Evolutionary conservation across 2,888 invertebrate species (phyloP).

Genomic region (Euplagia quadripunctaria): DNA sequence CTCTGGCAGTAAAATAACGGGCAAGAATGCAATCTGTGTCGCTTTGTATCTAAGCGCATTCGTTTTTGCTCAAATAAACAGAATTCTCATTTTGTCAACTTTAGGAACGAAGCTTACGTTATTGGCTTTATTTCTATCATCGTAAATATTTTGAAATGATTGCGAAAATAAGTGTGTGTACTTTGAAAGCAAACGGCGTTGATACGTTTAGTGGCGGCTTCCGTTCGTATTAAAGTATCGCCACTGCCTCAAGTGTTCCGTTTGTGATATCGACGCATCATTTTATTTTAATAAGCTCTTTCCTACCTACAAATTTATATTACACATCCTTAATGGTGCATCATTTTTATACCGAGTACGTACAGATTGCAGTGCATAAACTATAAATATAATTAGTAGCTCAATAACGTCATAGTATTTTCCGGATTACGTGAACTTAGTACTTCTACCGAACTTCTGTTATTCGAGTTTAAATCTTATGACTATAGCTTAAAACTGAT

Average conservation of each 20-base stretch:
- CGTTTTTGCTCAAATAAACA: constrained; percentile 28
- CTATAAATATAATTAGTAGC: constrained; percentile 30
- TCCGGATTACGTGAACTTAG: constrained; percentile 35
- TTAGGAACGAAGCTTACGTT: constrained; percentile 19
- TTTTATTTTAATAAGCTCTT: constrained; percentile 50
- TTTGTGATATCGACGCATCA: constrained; percentile 52
- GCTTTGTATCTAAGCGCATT: constrained; percentile 1
- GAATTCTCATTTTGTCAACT: constrained; percentile 36
- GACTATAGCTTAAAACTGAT: constrained; percentile 17
- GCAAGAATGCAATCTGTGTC: neutral
- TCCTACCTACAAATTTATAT: constrained; percentile 32
- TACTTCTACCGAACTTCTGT: constrained; percentile 26
- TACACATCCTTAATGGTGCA: constrained; percentile 36
- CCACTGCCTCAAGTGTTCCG: constrained; percentile 48
- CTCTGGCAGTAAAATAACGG: constrained; percentile 23
- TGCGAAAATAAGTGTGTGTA: constrained; percentile 76
- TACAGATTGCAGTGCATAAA: constrained; percentile 13
- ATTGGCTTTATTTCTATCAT: constrained; percentile 66
- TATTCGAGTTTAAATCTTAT: constrained; percentile 26
- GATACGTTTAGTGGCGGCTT: constrained; percentile 77
- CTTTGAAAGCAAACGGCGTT: constrained; percentile 77
- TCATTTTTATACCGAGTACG: constrained; percentile 24
- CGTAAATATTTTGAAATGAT: constrained; percentile 67
- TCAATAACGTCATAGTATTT: constrained; percentile 37
- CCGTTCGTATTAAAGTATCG: constrained; percentile 71